These are phyloP conservation scores for Triplophysa tibetana DNA, from an alignment of 2,113 vertebrate genomes.

Conservation along the genomic window DNA sequence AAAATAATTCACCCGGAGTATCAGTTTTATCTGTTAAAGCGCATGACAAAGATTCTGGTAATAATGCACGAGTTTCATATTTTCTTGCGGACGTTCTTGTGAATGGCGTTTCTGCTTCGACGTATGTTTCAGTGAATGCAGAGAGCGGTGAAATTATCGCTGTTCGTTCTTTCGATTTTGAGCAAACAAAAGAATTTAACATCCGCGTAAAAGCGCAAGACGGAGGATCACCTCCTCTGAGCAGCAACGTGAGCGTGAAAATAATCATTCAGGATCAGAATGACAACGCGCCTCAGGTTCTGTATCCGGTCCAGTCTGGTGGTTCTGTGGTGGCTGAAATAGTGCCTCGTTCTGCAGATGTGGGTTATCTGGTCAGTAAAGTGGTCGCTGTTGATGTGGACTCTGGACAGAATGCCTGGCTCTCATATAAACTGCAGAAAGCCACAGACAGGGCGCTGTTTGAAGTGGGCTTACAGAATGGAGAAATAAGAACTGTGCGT, in stretches of 20 bases:
- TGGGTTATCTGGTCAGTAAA: conserved; percentile 74
- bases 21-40: conserved; percentile 70
- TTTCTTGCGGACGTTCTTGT: conserved; percentile 67
- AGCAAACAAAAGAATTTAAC: conserved; percentile 70
- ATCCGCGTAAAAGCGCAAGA: conserved; percentile 71
- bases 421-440: conserved; percentile 74
- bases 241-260: conserved; percentile 70
- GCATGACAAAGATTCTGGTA: conserved; percentile 67
- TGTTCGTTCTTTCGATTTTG: conserved; percentile 74
- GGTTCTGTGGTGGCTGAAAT: conserved; percentile 67
- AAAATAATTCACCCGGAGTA: conserved; percentile 72
- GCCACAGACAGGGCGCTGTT: conserved; percentile 73
- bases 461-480: conserved; percentile 72
- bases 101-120: conserved; percentile 58
- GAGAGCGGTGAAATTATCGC: conserved; percentile 70
- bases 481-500: conserved; percentile 72
- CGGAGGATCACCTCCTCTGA: conserved; percentile 72
- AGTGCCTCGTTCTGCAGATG: conserved; percentile 73
- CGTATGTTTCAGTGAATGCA: conserved; percentile 73
- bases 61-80: conserved; percentile 73
- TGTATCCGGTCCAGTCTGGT: conserved; percentile 68
- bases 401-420: conserved; percentile 77
- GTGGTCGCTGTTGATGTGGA: conserved; percentile 74
- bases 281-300: conserved; percentile 74
- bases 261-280: conserved; percentile 76